A percentile compares a stretch with the other conserved stretches of the same genome.
phyloP scores from a whole-genome alignment of 2,113 vertebrate species.

The Brachyistius frenatus region DNA sequence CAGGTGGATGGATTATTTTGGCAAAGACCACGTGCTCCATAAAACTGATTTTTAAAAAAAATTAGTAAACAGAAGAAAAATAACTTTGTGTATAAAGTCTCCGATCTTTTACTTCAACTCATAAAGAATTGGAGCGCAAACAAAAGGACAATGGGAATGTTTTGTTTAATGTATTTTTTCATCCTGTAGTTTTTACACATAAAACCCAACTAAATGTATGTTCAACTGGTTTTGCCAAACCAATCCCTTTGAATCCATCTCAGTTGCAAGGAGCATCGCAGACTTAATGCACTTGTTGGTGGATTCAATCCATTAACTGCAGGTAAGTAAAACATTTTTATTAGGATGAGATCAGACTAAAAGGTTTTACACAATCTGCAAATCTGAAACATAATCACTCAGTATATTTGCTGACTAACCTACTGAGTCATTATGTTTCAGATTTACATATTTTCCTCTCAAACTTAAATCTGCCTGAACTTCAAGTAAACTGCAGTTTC shows the following conservation, averaged over 20 bases:
- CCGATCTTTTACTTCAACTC: no score
- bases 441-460: neutral
- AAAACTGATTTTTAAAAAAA: no score
- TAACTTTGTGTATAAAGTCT: no score
- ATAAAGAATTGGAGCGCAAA: no score
- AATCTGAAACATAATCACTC: neutral
- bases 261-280: neutral
- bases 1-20: no score
- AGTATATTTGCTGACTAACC: conserved; percentile 6
- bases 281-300: neutral
- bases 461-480: neutral
- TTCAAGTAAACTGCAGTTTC: neutral
- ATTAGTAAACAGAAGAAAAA: no score
- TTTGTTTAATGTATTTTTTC: no score
- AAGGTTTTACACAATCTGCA: neutral
- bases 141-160: no score
- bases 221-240: neutral
- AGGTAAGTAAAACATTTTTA: neutral
- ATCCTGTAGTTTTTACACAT: neutral
- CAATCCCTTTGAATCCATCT: neutral
- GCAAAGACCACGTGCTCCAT: no score
- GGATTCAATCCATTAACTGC: neutral
- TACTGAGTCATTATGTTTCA: neutral
- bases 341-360: neutral
- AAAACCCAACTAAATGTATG: neutral